Evolutionary conservation across 2,888 invertebrate genomes (phyloP), one percentile per base, ranked within the genome.

Genomic region (Theretra japonica): DNA sequence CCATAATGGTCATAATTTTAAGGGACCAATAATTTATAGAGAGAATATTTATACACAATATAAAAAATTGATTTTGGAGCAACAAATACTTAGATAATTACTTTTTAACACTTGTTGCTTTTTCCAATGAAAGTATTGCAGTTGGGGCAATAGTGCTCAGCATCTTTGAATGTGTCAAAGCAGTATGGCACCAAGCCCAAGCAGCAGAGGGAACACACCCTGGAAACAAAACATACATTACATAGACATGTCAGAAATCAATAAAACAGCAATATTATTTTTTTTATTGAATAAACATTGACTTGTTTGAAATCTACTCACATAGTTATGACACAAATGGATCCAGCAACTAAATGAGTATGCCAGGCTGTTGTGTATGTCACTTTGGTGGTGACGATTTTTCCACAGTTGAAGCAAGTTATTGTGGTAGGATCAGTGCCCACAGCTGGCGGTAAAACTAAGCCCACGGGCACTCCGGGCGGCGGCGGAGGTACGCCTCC

Each of bases 121-220:
- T 94, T 94, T 53, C 94, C 94, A 80, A 94, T 90, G 76, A 93
- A 94, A 74, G 90, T 88, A 82, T 93, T 94, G 86, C 94, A 94
- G 80, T 93, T 93, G 68, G 94, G 94, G 75, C 94, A 94, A 76
- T 94, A 94, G 79, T 94, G 94, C 76, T 94, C 94, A 17, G 94
- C 94, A 87, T 94, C 94, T 79, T 94, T 94, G 82, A 94, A 94
- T 75, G 93, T 90, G 76, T 94, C 94, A 70, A 94, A 94, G 86
- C 94, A 94, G 83, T 94, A 94, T 56, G 94, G 94, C 73, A 94
- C 84, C 73, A 94, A 86, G 25, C 94, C 94, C 70, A 94, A 84
- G 81, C 94, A 94, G 88, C 94, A 94, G 69, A 94, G 82, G 33
- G 94, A 94, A 79, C 94, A 94, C 33, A 93, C 89, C 94, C 94